Evolutionary conservation across 2,797 vertebrate species (phyloP), one percentile per base, ranked within the genome.

Genomic region (Acanthurus leucopareius): DNA sequence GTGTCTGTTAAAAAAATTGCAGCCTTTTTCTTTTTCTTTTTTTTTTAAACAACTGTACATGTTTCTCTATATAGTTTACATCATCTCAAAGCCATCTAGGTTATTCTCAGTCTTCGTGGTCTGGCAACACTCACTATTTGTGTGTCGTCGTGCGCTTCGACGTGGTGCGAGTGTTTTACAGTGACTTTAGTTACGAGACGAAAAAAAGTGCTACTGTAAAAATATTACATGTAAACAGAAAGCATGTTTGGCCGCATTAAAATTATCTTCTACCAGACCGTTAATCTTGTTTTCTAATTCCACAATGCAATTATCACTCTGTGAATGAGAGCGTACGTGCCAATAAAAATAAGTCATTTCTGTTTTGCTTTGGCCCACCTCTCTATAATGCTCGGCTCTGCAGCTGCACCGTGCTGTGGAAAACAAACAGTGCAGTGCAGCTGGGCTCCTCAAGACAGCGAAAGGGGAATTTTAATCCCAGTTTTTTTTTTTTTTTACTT

Each of bases 391-490:
- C 90, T 79, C 64, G 20, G 72, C 82, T 86, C 75, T 91, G 91
- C 95, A 96, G 95, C 95, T 95, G 95, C 90, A 89, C 80, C 17
- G 75, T 40, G 32, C 88, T 67, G 88, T 90, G 92, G 90, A 94
- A 94, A 95, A 93, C 94, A 95, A 95, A 94, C 94, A 94, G 90
- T 75, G 70, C 80, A 69, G 71, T 94, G 93, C 95, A 96, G 95
- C 95, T 96, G 95, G 94, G 91, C 88, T 94, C 91, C 92, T 87
- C 92, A 93, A 94, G 91, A 95, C 89, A 92, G 94, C 79, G 72
- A 93, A 94, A 89, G 91, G 93, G 94, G 95, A 95, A 96, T 96
- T 96, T 95, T 95, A 95, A 96, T 95, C 93, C 94, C 70, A 64
- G 3, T 83, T 90, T 92, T 88, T 32, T 83, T 90, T 92, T 88